A percentile compares a stretch with the other conserved stretches of the same genome.
phyloP scores from a whole-genome alignment of 2,888 invertebrate genomes.

The Slavum lentiscoides region DNA sequence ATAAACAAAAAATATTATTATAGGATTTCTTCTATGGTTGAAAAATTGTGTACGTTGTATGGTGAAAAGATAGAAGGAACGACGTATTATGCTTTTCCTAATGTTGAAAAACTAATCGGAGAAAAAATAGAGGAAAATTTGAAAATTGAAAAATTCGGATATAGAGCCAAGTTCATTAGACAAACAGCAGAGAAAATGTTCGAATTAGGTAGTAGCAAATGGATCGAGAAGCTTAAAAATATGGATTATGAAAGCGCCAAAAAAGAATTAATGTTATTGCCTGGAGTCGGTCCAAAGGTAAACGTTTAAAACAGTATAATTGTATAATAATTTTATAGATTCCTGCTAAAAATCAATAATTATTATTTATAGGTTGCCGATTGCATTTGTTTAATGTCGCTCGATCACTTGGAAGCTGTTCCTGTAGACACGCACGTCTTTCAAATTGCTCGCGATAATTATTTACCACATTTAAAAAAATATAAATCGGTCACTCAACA shows the following conservation, averaged over 20 bases:
- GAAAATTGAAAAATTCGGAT: conserved; percentile 77
- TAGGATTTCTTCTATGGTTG: conserved; percentile 86
- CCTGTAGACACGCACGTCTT: conserved; percentile 97
- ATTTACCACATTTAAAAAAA: conserved; percentile 72
- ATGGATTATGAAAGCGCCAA: conserved; percentile 76
- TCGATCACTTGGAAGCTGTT: conserved; percentile 83
- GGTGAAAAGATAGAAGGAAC: conserved; percentile 75
- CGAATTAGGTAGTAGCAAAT: conserved; percentile 70
- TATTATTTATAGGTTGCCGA: conserved; percentile 77
- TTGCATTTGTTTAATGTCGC: conserved; percentile 95
- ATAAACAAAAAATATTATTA: conserved; percentile 7
- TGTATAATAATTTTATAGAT: no score
- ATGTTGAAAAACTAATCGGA: conserved; percentile 67
- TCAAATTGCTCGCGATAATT: conserved; percentile 78
- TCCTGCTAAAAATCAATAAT: not conserved
- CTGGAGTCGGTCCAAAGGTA: conserved; percentile 93
- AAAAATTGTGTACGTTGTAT: conserved; percentile 80
- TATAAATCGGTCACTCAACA: conserved; percentile 80
- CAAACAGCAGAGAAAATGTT: conserved; percentile 73
- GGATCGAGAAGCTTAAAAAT: conserved; percentile 72
- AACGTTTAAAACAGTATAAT: conserved; percentile 34
- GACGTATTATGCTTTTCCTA: conserved; percentile 79
- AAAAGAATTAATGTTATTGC: conserved; percentile 72
- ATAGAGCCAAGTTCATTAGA: conserved; percentile 84
- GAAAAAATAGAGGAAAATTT: conserved; percentile 72